Percentiles rank a stretch among this genome's conserved stretches.
phyloP scores from a whole-genome alignment of 2,888 invertebrate genomes.

The Cosmia trapezina region DNA sequence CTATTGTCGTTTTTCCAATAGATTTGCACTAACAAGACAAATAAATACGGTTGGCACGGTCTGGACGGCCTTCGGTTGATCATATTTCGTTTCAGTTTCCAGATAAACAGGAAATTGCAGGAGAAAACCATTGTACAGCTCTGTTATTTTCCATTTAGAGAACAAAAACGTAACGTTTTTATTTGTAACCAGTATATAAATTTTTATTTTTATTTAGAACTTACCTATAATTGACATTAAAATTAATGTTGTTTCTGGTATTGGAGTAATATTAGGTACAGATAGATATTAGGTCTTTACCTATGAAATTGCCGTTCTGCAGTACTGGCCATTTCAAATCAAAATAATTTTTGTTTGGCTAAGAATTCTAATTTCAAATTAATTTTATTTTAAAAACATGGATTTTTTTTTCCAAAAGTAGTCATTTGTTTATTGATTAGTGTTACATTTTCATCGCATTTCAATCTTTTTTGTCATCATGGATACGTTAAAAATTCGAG shows the following conservation, averaged over 20 bases:
- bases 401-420: too few species aligned
- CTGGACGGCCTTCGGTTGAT: conserved; percentile 70
- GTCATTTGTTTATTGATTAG: too few species aligned
- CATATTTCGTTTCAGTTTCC: conserved; percentile 77
- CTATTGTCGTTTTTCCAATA: conserved; percentile 81
- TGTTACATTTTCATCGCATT: too few species aligned
- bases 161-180: conserved; percentile 41
- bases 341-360: too few species aligned
- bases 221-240: neutral
- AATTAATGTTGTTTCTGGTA: neutral
- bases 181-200: conserved; percentile 23
- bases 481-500: too few species aligned
- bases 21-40: conserved; percentile 84
- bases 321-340: too few species aligned
- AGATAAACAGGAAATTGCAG: conserved; percentile 77
- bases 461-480: too few species aligned
- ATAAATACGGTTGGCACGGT: conserved; percentile 75
- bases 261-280: neutral
- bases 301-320: too few species aligned
- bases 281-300: too few species aligned
- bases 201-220: conserved; percentile 25
- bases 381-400: too few species aligned
- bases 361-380: too few species aligned
- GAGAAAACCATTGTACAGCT: conserved; percentile 60
- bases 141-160: conserved; percentile 55